Conservation (phyloP, 1,140 invertebrate species). For the Antheraea pernyi region DNA sequence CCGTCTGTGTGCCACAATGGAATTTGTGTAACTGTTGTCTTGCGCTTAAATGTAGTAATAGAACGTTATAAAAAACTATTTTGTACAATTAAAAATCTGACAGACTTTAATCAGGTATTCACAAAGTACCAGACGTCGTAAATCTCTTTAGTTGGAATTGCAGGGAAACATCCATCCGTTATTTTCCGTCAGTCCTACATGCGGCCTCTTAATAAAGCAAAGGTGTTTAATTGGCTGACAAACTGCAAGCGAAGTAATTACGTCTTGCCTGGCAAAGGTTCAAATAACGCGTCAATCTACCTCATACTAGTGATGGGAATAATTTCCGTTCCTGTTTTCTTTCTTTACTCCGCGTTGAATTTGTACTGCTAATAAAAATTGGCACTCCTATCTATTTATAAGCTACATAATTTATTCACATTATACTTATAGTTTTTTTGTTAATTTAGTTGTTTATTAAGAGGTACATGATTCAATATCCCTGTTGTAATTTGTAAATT, state of each 20-base stretch:
- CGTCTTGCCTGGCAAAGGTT: conserved; percentile 58
- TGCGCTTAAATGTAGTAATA: too few relatives aligned
- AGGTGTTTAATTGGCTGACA: conserved; percentile 76
- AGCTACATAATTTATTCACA: too few relatives aligned
- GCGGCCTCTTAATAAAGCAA: conserved; percentile 75
- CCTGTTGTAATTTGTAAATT: too few relatives aligned
- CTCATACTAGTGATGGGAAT: conserved; percentile 32
- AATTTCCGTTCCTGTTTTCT: not conserved
- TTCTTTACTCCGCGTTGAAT: too few relatives aligned
- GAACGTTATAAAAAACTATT: too few relatives aligned
- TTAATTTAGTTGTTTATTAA: too few relatives aligned
- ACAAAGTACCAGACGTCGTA: conserved; percentile 8
- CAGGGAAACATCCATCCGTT: conserved; percentile 3
- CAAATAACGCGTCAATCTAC: conserved; percentile 67
- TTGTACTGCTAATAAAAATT: too few relatives aligned
- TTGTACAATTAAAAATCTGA: not conserved
- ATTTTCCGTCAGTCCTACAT: conserved; percentile 37
- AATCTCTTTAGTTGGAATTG: conserved; percentile 46
- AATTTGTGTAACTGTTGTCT: too few relatives aligned
- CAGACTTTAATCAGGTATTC: not conserved
- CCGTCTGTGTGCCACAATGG: too few relatives aligned
- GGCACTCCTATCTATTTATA: too few relatives aligned
- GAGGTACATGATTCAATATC: too few relatives aligned
- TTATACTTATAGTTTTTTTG: too few relatives aligned
- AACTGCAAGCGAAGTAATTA: conserved; percentile 76